phyloP scores from a whole-genome alignment of 2,113 vertebrate genomes.

The Elachura formosa region DNA sequence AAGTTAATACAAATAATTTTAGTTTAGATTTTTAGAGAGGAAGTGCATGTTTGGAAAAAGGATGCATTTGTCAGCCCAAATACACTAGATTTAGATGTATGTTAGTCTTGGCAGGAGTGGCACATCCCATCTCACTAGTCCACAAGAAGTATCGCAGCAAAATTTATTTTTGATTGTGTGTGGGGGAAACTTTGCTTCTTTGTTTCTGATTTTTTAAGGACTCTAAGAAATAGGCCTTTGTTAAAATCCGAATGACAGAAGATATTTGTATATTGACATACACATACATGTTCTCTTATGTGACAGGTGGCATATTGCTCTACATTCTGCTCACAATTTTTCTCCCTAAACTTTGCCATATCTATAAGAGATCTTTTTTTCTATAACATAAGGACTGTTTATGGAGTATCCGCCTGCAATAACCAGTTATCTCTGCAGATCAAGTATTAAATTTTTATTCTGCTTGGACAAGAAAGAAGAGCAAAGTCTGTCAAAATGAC shows the following conservation, averaged over 20 bases:
- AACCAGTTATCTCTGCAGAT: background rate
- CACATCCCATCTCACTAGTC: background rate
- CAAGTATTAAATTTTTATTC: background rate
- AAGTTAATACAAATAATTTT: background rate
- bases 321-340: background rate
- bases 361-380: background rate
- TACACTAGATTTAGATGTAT: background rate
- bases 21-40: background rate
- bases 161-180: background rate
- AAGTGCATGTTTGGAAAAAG: background rate
- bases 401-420: background rate
- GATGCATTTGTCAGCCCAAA: background rate
- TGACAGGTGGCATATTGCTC: background rate
- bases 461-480: background rate
- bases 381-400: background rate
- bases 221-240: background rate
- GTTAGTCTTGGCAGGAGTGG: background rate
- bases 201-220: fast-evolving
- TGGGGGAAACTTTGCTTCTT: background rate
- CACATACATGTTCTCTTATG: background rate
- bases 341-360: background rate
- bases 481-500: background rate
- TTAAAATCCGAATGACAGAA: background rate
- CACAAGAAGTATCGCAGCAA: background rate
- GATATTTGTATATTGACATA: background rate